Percentiles rank a stretch among this genome's conserved stretches.
These are phyloP conservation scores for Brachionus plicatilis DNA, from an alignment of 1,140 invertebrate genomes.

Conservation along the genomic window DNA sequence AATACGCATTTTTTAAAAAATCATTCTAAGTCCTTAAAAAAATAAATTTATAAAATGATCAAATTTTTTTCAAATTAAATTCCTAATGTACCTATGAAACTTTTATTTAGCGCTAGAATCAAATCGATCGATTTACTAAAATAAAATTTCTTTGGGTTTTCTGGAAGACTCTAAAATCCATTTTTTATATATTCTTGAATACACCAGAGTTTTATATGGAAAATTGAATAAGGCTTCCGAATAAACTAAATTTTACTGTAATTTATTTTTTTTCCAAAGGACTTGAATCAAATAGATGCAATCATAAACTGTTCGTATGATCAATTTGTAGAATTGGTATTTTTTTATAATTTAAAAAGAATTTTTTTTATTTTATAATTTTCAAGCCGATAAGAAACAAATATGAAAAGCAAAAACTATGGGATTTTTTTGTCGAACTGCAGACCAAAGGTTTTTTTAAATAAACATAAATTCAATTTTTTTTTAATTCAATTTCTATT, in stretches of 20 bases:
- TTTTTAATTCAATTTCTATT: background rate
- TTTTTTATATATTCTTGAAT: background rate
- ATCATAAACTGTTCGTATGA: conserved; percentile 26
- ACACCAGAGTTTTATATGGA: background rate
- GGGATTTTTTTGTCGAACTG: conserved; percentile 32
- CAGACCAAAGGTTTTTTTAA: background rate
- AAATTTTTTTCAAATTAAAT: too few species aligned
- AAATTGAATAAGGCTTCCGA: too few species aligned
- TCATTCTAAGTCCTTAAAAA: too few species aligned
- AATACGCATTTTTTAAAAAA: too few species aligned
- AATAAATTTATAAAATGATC: too few species aligned
- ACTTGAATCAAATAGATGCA: conserved; percentile 33
- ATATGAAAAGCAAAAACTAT: background rate
- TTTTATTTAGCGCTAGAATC: too few species aligned
- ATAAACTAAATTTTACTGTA: background rate
- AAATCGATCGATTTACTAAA: too few species aligned
- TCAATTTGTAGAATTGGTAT: conserved; percentile 23
- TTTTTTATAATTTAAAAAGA: background rate
- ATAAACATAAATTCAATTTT: background rate
- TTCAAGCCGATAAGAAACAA: background rate
- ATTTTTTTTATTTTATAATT: background rate
- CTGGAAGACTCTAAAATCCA: background rate
- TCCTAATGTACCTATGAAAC: too few species aligned
- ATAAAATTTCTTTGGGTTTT: too few species aligned
- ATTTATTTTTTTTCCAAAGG: background rate